Conservation (phyloP, 2,113 vertebrate species). For the Ochotona princeps region DNA sequence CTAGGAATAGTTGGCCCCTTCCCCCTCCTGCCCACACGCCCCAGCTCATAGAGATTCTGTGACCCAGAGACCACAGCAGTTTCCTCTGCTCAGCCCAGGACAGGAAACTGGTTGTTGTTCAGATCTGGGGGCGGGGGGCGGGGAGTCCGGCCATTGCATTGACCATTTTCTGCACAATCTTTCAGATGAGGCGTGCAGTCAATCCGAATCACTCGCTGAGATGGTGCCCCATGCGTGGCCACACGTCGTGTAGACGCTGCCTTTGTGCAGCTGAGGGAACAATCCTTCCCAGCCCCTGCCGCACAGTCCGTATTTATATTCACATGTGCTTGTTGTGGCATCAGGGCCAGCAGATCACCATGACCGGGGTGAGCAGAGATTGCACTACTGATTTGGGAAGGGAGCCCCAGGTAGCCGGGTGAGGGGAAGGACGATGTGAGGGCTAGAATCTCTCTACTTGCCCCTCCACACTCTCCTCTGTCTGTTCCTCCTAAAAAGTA, state of each 20-base stretch:
- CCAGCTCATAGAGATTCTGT: not conserved
- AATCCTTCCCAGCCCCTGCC: constrained; percentile 67
- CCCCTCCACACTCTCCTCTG: not conserved
- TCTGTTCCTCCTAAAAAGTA: not conserved
- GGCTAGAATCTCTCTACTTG: not conserved
- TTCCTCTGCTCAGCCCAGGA: constrained; percentile 33
- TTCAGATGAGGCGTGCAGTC: constrained; percentile 79
- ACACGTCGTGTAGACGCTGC: constrained; percentile 76
- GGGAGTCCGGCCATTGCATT: constrained; percentile 62
- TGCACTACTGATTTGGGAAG: constrained; percentile 46
- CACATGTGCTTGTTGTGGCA: constrained; percentile 80
- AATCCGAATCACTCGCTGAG: constrained; percentile 74
- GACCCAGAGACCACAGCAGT: not conserved
- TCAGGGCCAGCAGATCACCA: constrained; percentile 75
- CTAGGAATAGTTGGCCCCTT: constrained; percentile 36
- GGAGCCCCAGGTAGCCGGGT: constrained; percentile 58
- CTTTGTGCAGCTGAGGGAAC: constrained; percentile 76
- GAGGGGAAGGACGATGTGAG: constrained; percentile 52
- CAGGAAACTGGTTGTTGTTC: constrained; percentile 39
- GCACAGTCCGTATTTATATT: constrained; percentile 74
- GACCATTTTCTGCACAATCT: constrained; percentile 81
- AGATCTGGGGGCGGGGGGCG: constrained; percentile 69
- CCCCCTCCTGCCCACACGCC: not conserved
- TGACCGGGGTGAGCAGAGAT: constrained; percentile 79
- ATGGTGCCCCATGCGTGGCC: constrained; percentile 72